Conservation (phyloP, 2,113 vertebrate species). For the Dicrurus megarhynchus region DNA sequence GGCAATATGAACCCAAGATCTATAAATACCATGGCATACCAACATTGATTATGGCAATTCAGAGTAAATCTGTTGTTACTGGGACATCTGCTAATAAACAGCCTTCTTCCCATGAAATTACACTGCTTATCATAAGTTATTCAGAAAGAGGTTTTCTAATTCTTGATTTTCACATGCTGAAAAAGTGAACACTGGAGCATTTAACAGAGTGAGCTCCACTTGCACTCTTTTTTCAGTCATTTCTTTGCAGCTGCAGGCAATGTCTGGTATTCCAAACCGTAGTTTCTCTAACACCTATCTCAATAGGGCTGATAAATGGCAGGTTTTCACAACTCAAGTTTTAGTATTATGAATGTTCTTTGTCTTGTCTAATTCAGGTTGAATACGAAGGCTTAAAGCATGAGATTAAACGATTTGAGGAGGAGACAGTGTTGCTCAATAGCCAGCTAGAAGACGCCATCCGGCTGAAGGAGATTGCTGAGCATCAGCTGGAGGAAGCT, state of each 20-base stretch:
- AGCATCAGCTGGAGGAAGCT: conserved; percentile 93
- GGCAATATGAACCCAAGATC: neutral
- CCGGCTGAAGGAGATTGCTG: conserved; percentile 92
- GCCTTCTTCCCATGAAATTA: neutral
- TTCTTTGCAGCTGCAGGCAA: neutral
- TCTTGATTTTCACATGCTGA: neutral
- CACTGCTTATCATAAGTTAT: neutral
- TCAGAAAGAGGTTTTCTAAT: neutral
- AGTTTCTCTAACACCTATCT: neutral
- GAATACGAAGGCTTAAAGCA: conserved; percentile 98
- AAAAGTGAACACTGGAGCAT: neutral
- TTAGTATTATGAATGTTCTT: conserved; percentile 77
- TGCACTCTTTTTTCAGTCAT: neutral
- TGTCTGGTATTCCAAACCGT: neutral
- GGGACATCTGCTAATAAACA: neutral
- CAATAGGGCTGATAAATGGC: conserved; percentile 35
- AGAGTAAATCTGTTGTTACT: neutral
- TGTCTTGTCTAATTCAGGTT: conserved; percentile 83
- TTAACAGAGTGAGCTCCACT: neutral
- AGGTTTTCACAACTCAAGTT: conserved; percentile 71
- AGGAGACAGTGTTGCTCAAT: conserved; percentile 94
- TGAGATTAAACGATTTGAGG: conserved; percentile 95
- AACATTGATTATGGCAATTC: neutral
- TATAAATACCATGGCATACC: neutral
- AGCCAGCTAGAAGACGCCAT: conserved; percentile 96